Evolutionary conservation across 2,797 vertebrate species (phyloP).

Genomic region (Aeoliscus strigatus): DNA sequence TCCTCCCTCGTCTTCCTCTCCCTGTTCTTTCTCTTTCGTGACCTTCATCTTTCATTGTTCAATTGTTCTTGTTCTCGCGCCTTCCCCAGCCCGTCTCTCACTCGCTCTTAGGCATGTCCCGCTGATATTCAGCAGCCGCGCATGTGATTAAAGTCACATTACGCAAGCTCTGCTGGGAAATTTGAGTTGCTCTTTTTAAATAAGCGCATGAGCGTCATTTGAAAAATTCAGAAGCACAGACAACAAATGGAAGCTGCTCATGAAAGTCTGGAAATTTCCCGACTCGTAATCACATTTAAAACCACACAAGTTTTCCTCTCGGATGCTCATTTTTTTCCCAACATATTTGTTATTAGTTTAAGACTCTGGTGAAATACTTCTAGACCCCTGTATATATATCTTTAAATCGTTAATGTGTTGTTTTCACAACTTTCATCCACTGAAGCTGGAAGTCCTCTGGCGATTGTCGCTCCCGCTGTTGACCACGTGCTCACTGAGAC

Average conservation of each 20-base stretch:
- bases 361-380: no score
- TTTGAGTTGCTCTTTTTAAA: slow-evolving; percentile 43
- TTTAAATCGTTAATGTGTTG: no score
- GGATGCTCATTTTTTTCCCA: slow-evolving; percentile 1
- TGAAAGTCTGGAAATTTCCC: slow-evolving; percentile 17
- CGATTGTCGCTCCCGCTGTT: no score
- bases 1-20: not conserved
- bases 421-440: no score
- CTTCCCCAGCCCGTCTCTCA: slow-evolving; percentile 5
- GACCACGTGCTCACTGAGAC: not conserved
- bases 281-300: slow-evolving; percentile 3
- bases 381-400: no score
- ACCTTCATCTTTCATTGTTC: slow-evolving; percentile 29
- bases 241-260: slow-evolving; percentile 11
- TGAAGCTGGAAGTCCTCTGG: no score
- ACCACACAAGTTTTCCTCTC: not conserved
- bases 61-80: slow-evolving; percentile 3
- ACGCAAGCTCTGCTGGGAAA: slow-evolving; percentile 49
- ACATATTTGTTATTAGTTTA: no score
- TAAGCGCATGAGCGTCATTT: slow-evolving; percentile 21
- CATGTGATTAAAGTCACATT: slow-evolving; percentile 63
- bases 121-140: slow-evolving; percentile 37
- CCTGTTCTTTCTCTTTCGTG: slow-evolving; percentile 5
- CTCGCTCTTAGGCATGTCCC: slow-evolving; percentile 19
- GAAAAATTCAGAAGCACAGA: slow-evolving; percentile 15